A percentile compares a stretch with the other conserved stretches of the same genome.
Evolutionary conservation across 1,140 invertebrate genomes (phyloP).

Genomic region (Globodera rostochiensis): DNA sequence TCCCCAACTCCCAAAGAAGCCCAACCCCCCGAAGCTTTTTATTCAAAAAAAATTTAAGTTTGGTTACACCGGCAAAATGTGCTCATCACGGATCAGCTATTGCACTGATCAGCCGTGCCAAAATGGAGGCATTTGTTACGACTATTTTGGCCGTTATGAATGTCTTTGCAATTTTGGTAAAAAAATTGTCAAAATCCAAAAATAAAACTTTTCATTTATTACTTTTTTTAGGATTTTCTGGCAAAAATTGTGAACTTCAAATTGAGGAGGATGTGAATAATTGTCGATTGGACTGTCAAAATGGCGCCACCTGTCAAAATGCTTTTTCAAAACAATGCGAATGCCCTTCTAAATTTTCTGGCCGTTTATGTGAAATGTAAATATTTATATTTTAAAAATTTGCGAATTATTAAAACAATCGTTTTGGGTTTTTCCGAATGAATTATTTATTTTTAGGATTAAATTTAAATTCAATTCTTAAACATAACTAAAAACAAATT

Average conservation of each 20-base stretch:
- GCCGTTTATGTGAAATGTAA: constrained; percentile 20
- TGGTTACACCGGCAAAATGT: constrained; percentile 73
- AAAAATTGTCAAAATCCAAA: not conserved
- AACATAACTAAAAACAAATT: no score
- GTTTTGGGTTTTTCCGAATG: no score
- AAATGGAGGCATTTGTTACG: constrained; percentile 83
- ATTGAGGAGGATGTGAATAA: constrained; percentile 78
- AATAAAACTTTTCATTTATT: constrained; percentile 6
- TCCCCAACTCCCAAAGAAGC: no score
- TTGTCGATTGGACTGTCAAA: constrained; percentile 82
- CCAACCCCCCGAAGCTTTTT: no score
- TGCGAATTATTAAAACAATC: no score
- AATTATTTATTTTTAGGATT: no score
- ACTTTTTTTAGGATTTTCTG: constrained; percentile 28
- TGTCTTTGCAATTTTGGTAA: constrained; percentile 80
- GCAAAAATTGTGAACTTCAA: constrained; percentile 27
- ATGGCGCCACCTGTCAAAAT: constrained; percentile 72
- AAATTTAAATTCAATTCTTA: not conserved
- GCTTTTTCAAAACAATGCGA: constrained; percentile 67
- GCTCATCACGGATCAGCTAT: constrained; percentile 85
- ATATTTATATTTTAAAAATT: no score
- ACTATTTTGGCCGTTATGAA: constrained; percentile 85
- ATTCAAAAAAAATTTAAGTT: constrained; percentile 52
- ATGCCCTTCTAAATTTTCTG: constrained; percentile 74
- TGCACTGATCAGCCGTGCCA: constrained; percentile 77